Percentiles rank a stretch among this genome's conserved stretches.
Conservation (phyloP, 2,797 vertebrate genomes). For the Pachyuromys duprasi region DNA sequence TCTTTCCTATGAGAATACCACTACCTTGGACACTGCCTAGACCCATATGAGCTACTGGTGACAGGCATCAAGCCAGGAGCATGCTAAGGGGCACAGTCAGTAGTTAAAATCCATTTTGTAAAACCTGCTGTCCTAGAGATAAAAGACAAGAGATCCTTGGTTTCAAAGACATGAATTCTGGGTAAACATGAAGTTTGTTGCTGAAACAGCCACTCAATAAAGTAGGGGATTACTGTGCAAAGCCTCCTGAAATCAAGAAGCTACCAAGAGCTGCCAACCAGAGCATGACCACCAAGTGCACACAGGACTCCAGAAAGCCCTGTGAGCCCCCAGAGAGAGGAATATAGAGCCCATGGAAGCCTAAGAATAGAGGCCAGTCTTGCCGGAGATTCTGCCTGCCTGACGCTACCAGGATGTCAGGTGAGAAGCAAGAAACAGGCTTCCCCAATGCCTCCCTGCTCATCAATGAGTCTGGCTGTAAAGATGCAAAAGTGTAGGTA, state of each 20-base stretch:
- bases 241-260: conserved; percentile 78
- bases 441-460: not conserved
- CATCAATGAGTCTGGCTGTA: not conserved
- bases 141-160: conserved; percentile 66
- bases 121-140: conserved; percentile 66
- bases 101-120: conserved; percentile 56
- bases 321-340: not conserved
- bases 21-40: not conserved
- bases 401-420: not conserved
- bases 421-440: not conserved
- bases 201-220: conserved; percentile 81
- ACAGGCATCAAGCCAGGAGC: not conserved
- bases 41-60: fast-evolving
- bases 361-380: not conserved
- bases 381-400: not conserved
- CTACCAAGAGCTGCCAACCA: conserved; percentile 41
- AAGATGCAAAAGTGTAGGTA: not conserved
- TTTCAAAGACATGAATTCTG: conserved; percentile 75
- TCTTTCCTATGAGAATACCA: not conserved
- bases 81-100: not conserved
- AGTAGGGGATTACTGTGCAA: conserved; percentile 81
- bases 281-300: conserved; percentile 49
- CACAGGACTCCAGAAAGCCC: not conserved
- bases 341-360: not conserved
- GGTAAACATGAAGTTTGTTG: conserved; percentile 62